Evolutionary conservation across 2,888 invertebrate genomes (phyloP), one percentile per base, ranked within the genome.

Genomic region (Hybos culiciformis): DNA sequence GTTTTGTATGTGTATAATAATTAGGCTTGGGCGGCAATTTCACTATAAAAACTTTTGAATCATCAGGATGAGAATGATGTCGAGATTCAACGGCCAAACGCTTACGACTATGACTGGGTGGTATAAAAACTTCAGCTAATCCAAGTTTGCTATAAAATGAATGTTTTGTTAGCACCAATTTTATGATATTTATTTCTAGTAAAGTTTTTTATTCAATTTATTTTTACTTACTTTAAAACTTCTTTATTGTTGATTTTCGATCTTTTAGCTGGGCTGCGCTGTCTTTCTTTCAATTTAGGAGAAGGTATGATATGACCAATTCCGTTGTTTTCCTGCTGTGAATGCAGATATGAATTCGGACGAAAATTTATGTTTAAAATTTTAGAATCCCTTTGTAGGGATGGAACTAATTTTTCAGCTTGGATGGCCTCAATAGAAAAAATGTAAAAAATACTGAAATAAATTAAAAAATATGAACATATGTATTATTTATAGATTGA

Each of bases 1-100:
- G 77, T 39, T 75, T 75, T 20, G 77, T 74, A 54, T 79, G 74
- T 5, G 75, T 75, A 67, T 87, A 87, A 62, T 85, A 87, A 54
- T 80, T 81, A 14, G 78, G 80, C 62, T 83, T 83, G n/a, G 86
- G 84, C 1, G 87, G 87, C 40, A 87, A 69, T 60, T 87, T 87
- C 51, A 87, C 83, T 59, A 87, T 78, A 71, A 79, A 86, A 77
- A 87, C 83, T 66, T 85, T 81, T 24, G 86, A 86, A 61, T 87
- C 87, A 51, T 80, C 80, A 1, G 78, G 76, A 50, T 72, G 62
- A 44, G 75, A 74, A 59, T 80, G 80, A 51, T 80, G 73, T 46
- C 81, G 70, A 48, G 81, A 80, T 63, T 82, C 80, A 42, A 80
- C 82, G 1, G 86, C 84, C 47, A 86, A 66, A 17, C 87, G 73